phyloP scores from a whole-genome alignment of 2,797 vertebrate species.

The Dicrostonyx torquatus region DNA sequence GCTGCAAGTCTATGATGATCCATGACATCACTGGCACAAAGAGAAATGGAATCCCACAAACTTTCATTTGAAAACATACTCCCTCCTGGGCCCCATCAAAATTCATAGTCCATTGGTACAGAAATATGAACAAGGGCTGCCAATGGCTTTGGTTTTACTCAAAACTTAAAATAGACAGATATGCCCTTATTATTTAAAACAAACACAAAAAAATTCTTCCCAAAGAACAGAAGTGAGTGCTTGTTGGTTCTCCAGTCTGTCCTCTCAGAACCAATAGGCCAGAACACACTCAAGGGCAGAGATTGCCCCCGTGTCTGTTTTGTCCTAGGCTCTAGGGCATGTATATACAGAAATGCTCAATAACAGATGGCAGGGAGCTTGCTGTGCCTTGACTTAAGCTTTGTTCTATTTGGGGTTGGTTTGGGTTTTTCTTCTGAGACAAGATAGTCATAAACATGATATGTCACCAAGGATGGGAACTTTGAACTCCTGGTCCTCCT shows the following conservation, averaged over 20 bases:
- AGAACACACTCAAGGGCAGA: not conserved
- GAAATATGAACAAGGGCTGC: not conserved
- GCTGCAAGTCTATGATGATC: not conserved
- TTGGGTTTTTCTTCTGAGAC: not conserved
- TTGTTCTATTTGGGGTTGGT: not conserved
- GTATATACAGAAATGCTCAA: not conserved
- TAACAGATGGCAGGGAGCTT: not conserved
- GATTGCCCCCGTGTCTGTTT: not conserved
- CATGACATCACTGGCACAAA: not conserved
- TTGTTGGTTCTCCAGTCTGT: not conserved
- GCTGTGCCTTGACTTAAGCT: not conserved
- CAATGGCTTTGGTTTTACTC: slow-evolving; percentile 3
- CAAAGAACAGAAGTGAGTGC: not conserved
- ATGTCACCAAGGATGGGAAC: not conserved
- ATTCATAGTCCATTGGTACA: not conserved
- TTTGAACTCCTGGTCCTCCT: not conserved
- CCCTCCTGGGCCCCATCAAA: not conserved
- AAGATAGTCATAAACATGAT: not conserved
- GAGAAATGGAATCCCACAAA: slow-evolving; percentile 18
- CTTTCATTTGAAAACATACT: slow-evolving; percentile 1
- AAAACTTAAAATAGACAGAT: slow-evolving; percentile 28
- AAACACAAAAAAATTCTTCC: not conserved
- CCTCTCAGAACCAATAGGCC: not conserved
- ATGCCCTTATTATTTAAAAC: slow-evolving; percentile 31
- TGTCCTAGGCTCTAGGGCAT: not conserved